A percentile compares a stretch with the other conserved stretches of the same genome.
Conservation (phyloP, 1,140 invertebrate genomes). For the Luehdorfia chinensis region DNA sequence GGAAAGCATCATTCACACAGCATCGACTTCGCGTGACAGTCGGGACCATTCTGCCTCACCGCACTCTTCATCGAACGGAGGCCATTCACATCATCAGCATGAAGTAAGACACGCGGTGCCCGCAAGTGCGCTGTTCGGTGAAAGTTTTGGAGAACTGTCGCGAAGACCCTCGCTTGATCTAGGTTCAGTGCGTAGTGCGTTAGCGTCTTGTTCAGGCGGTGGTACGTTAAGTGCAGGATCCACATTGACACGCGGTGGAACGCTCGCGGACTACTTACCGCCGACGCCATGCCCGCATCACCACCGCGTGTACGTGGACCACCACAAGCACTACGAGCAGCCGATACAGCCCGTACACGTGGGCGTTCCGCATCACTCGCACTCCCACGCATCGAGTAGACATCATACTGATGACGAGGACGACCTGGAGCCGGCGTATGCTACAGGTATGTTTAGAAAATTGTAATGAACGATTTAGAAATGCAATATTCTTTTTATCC, state of each 20-base stretch:
- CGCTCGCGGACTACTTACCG: conserved; percentile 65
- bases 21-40: conserved; percentile 63
- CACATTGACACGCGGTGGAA: conserved; percentile 62
- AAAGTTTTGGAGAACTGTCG: conserved; percentile 65
- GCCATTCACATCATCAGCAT: conserved; percentile 56
- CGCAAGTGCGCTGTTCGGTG: conserved; percentile 63
- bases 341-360: conserved; percentile 68
- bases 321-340: conserved; percentile 71
- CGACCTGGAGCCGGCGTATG: conserved; percentile 72
- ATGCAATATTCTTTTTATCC: too few relatives aligned
- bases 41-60: conserved; percentile 69
- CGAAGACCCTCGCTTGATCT: conserved; percentile 62
- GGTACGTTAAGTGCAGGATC: conserved; percentile 66
- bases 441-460: too few relatives aligned
- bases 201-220: conserved; percentile 67
- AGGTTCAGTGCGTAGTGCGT: conserved; percentile 66
- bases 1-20: conserved; percentile 65
- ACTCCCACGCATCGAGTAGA: conserved; percentile 59
- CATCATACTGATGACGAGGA: conserved; percentile 72
- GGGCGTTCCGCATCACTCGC: conserved; percentile 56
- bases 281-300: conserved; percentile 72
- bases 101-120: conserved; percentile 64
- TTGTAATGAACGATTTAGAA: too few relatives aligned
- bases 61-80: conserved; percentile 66
- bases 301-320: conserved; percentile 70